Base-by-base conservation (phyloP, 2,888 invertebrate species). In the Microplitis manilae region DNA sequence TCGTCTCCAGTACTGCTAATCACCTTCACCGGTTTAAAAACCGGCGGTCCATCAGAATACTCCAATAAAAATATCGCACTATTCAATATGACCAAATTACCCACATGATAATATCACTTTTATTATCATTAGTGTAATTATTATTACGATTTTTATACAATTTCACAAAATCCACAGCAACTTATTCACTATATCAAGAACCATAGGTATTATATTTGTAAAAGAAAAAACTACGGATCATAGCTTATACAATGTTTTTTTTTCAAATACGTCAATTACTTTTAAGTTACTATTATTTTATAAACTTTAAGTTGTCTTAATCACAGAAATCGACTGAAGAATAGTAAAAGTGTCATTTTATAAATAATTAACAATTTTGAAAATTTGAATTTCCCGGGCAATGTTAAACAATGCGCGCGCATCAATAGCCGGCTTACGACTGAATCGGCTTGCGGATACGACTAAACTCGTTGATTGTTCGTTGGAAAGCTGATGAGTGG, bases 401-500 rank as follows among this genome's bases (percentile, higher is more conserved):
- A 60, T n/a, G 13, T 75, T 30, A 4, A 1, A 1, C 76, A 80
- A 83, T 81, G 81, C 83, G 79, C 82, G 81, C 84, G 81, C 85
- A 85, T 79, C 84, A 83, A 81, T 78, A 78, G 84, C 79, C 86
- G 86, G 84, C 83, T 77, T 83, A 85, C 86, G 85, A 88, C 88
- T 89, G 87, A 87, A 86, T 85, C 83, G 85, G 82, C 71, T 81
- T 80, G 81, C 80, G 8, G 8, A 13, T 50, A 75, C 77, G 79
- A 71, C 71, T 80, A 61, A 30, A 62, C 75, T 67, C 61, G 74
- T 71, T 75, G 74, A 70, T 62, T 60, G 30, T 71, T 60, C 15
- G 61, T 15, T 7, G 69, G 70, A 73, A 73, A 78, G 76, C 73
- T 78, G 9, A 41, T 79, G 76, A 20, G 70, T 71, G 78, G 75